phyloP scores from a whole-genome alignment of 2,888 invertebrate species.

The Pyrgus malvae region DNA sequence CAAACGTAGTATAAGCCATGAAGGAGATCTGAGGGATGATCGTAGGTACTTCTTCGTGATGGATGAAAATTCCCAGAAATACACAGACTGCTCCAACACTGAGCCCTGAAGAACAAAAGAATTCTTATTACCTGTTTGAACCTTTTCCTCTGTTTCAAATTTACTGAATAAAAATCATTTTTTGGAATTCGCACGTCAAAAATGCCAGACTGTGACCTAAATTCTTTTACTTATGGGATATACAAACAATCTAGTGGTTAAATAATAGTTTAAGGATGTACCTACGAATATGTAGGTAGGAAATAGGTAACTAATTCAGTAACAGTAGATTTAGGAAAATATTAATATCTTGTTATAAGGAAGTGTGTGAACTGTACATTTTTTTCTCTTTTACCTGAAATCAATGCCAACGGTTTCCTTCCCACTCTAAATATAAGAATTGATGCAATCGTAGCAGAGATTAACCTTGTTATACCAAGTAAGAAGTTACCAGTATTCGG shows the following conservation, averaged over 20 bases:
- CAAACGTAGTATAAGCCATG: slow-evolving; percentile 45
- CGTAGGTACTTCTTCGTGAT: slow-evolving; percentile 29
- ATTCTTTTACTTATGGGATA: too few relatives aligned
- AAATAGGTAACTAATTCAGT: too few relatives aligned
- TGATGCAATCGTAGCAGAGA: slow-evolving; percentile 40
- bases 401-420: slow-evolving; percentile 48
- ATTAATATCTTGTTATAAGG: too few relatives aligned
- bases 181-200: too few relatives aligned
- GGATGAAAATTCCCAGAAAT: slow-evolving; percentile 38
- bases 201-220: too few relatives aligned
- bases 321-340: too few relatives aligned
- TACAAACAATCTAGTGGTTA: too few relatives aligned
- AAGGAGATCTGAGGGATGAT: slow-evolving; percentile 45
- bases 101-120: slow-evolving; percentile 44
- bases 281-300: too few relatives aligned
- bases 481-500: slow-evolving; percentile 45
- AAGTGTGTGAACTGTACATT: too few relatives aligned
- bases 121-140: background rate
- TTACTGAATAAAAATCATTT: background rate
- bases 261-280: too few relatives aligned
- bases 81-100: slow-evolving; percentile 47
- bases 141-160: too few relatives aligned
- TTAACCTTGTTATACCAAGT: slow-evolving; percentile 44
- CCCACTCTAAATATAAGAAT: slow-evolving; percentile 47
- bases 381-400: slow-evolving; percentile 45